A percentile compares a stretch with the other conserved stretches of the same genome.
phyloP scores from a whole-genome alignment of 2,797 vertebrate genomes.

The Paramormyrops hopkinsi region DNA sequence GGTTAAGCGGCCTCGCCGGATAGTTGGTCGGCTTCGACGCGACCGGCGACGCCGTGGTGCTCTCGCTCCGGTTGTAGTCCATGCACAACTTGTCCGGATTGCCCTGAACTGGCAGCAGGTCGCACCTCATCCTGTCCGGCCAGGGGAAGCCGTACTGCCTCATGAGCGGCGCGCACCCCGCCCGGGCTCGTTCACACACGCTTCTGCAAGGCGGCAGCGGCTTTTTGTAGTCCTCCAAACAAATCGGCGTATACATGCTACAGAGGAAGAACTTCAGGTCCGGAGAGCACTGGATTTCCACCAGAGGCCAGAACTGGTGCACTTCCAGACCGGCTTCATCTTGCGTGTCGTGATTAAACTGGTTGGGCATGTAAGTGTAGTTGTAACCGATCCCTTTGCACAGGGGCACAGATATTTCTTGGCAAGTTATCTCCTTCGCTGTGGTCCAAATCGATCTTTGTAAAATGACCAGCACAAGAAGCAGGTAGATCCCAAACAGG shows the following conservation, averaged over 20 bases:
- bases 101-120: conserved; percentile 79
- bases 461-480: conserved; percentile 45
- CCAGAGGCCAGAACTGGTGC: conserved; percentile 93
- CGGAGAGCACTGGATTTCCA: conserved; percentile 84
- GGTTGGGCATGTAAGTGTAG: conserved; percentile 89
- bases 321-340: conserved; percentile 90
- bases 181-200: conserved; percentile 85
- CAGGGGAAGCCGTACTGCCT: conserved; percentile 91
- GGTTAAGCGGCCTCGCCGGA: conserved; percentile 55
- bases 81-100: conserved; percentile 81
- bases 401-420: conserved; percentile 85
- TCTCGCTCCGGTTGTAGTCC: conserved; percentile 85
- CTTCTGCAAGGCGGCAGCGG: conserved; percentile 84
- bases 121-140: conserved; percentile 90
- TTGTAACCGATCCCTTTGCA: conserved; percentile 93
- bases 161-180: conserved; percentile 90
- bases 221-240: conserved; percentile 89
- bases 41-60: conserved; percentile 62
- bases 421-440: conserved; percentile 78
- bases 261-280: conserved; percentile 90
- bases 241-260: conserved; percentile 93
- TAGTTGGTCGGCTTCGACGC: conserved; percentile 59
- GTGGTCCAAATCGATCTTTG: conserved; percentile 43
- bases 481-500: conserved; percentile 62
- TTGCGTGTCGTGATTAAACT: conserved; percentile 93